Evolutionary conservation across 2,797 vertebrate genomes (phyloP), one percentile per base, ranked within the genome.

Genomic region (Tamandua tetradactyla): DNA sequence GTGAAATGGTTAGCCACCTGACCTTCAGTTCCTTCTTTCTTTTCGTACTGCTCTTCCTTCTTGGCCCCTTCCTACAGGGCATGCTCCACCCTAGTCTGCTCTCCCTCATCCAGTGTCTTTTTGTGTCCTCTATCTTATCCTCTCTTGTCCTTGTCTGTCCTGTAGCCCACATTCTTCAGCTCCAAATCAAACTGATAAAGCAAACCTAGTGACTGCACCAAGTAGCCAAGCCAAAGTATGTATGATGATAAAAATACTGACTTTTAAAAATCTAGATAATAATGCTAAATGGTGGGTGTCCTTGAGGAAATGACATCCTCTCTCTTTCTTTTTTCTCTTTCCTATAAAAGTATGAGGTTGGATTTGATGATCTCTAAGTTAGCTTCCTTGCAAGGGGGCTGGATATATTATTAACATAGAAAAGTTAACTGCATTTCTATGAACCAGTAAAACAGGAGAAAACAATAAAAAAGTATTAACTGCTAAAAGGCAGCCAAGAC

Each of bases 121-220:
- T 4, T 71, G 1, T 6, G 30, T 37, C 12, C 1, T 62, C 27
- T 66, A 0, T 13, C 11, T 59, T 40, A 25, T 37, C n/a, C 15
- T 83, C 47, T 20, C 2, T 47, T 20, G 6, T 95, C n/a, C n/a
- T n/a, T 85, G 49, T 83, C 81, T 89, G 68, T 52, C 62, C 37
- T 10, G 9, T 5, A 68, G 62, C 68, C 68, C 23, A 78, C 17
- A 25, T 78, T 69, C 23, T 55, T 59, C 47, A 71, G 47, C 64
- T 71, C 27, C 85, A 37, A 87, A 81, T 94, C 84, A 81, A 32
- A 42, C 84, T 75, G 25, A 52, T 72, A 49, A 68, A 80, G 68
- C 71, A 79, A 87, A 72, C 44, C 13, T 1, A 91, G 79, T n/a
- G 32, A 66, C 20, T 87, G 42, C 64, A 30, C 76, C 80, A 84